Base-by-base conservation (phyloP, 2,113 vertebrate genomes). In the Atherinomorus stipes region DNA sequence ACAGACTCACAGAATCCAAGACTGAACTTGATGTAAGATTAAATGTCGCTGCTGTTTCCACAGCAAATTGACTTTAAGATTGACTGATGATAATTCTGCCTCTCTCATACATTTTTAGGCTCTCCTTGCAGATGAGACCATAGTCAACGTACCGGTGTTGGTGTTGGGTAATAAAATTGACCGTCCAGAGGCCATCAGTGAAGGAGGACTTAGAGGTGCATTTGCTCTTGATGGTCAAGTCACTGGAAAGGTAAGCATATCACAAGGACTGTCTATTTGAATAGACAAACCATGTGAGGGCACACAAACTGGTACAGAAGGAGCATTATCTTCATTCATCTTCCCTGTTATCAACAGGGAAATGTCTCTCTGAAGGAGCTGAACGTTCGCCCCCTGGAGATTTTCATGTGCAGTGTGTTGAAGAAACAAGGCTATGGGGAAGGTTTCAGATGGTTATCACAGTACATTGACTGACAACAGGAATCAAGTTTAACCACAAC, bases 341-440 rank as follows among this genome's bases (percentile, higher is more conserved):
- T 1, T 37, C 21, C 0, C 45, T 77, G 45, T 64, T 71, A 82
- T 74, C 31, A 19, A 13, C 74, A 99, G 97, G 97, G 96, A 9
- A 97, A 91, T 0, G 95, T 96, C 80, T 94, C 95, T 1, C 74
- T 95, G 87, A 98, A 96, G 85, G 96, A 99, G 19, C 90, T 96
- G 88, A 98, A 96, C 0, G 88, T 92, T 0, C 94, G 96, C 2
- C 98, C 98, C 22, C 95, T 99, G 94, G 98, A 99, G 93, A 96
- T 99, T 78, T 99, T 98, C 90, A 99, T 98, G 97, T 98, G 97
- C 95, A 98, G 97, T 7, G 96, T 99, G 90, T 92, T 98, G 83
- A 98, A 97, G 88, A 94, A 94, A 73, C 97, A 99, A 94, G 98
- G 97, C 86, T 98, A 98, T 1, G 97, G 97, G 1, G 96, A 99